These are phyloP conservation scores for Etheostoma nigrum DNA, from an alignment of 2,797 vertebrate genomes.

Conservation along the genomic window DNA sequence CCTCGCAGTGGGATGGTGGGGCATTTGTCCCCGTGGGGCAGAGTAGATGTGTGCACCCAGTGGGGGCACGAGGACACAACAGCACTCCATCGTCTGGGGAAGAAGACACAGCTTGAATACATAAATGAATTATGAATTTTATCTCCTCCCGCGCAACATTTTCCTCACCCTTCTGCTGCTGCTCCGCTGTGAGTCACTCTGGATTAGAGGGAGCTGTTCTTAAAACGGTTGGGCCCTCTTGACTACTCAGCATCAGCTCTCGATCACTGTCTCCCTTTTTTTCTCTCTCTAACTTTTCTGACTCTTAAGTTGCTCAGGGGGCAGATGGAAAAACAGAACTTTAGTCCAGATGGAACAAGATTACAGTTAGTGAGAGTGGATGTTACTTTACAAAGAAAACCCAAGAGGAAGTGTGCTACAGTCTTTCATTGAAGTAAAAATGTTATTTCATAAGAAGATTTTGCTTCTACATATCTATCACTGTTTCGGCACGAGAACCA, in stretches of 20 bases:
- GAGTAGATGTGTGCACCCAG: constrained; percentile 65
- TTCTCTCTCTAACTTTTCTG: constrained; percentile 51
- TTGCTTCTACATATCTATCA: too few species aligned
- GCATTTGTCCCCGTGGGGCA: constrained; percentile 70
- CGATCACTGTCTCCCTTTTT: constrained; percentile 51
- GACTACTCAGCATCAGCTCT: constrained; percentile 45
- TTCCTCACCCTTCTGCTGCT: constrained; percentile 47
- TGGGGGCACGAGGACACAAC: constrained; percentile 66
- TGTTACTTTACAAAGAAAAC: constrained; percentile 20
- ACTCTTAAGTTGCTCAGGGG: constrained; percentile 47
- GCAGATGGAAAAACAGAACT: constrained; percentile 55
- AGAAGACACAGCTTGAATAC: constrained; percentile 69
- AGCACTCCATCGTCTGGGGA: constrained; percentile 49
- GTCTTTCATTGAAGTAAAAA: not conserved
- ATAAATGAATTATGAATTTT: constrained; percentile 70
- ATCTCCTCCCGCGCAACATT: constrained; percentile 38
- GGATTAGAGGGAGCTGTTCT: constrained; percentile 40
- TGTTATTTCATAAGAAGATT: too few species aligned
- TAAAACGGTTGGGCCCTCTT: constrained; percentile 48
- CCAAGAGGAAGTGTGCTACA: not conserved
- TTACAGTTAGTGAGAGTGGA: constrained; percentile 29
- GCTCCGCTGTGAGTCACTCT: constrained; percentile 40
- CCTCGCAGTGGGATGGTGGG: constrained; percentile 61
- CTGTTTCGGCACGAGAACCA: too few species aligned
- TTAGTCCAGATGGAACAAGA: constrained; percentile 48